These are phyloP conservation scores for Drosophila yooni DNA, from an alignment of 2,888 invertebrate species.

Conservation along the genomic window DNA sequence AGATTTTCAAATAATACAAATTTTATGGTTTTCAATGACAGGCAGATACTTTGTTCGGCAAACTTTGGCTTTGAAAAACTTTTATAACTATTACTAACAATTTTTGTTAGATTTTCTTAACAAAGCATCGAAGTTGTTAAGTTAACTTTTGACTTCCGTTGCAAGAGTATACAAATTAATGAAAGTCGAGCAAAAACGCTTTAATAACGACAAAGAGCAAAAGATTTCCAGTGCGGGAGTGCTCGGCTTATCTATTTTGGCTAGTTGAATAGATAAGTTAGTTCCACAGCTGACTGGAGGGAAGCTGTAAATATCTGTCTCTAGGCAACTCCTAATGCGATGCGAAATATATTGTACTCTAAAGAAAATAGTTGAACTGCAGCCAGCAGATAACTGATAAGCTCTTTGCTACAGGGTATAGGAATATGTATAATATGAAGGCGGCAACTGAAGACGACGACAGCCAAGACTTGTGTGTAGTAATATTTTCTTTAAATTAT, in stretches of 20 bases:
- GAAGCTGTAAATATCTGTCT: neutral
- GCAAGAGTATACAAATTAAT: neutral
- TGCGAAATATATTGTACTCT: neutral
- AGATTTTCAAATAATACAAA: neutral
- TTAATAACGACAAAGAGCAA: neutral
- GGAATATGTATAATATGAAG: conserved; percentile 9
- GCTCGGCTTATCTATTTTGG: neutral
- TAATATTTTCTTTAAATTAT: conserved; percentile 76
- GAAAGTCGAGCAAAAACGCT: neutral
- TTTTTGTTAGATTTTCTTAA: neutral
- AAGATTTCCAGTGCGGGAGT: neutral
- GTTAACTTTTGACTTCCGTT: neutral
- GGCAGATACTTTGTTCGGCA: neutral
- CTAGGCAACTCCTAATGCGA: rapidly evolving
- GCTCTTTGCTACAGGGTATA: conserved; percentile 9
- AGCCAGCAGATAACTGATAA: neutral
- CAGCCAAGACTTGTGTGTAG: conserved; percentile 53
- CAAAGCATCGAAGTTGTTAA: too few species aligned
- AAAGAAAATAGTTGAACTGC: too few species aligned
- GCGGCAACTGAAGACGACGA: conserved; percentile 7
- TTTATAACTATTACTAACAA: neutral
- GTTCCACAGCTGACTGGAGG: neutral
- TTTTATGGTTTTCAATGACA: neutral
- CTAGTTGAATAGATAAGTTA: neutral
- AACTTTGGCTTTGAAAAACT: neutral